These are phyloP conservation scores for Oreohelix idahoensis DNA, from an alignment of 1,140 invertebrate genomes.

Conservation along the genomic window DNA sequence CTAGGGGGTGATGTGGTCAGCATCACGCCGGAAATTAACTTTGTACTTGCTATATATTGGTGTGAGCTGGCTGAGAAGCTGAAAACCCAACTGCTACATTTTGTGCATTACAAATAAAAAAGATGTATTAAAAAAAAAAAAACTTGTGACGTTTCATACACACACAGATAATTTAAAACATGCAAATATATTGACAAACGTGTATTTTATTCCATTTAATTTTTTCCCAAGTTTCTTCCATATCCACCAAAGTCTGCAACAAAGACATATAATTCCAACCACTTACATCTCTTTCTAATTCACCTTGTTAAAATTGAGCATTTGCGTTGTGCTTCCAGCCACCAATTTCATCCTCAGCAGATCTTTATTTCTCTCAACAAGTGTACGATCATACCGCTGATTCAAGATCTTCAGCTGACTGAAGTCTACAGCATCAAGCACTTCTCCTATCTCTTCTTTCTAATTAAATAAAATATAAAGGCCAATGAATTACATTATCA, in stretches of 20 bases:
- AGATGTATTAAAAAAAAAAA: too few species aligned
- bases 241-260: background rate
- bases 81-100: too few species aligned
- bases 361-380: conserved; percentile 73
- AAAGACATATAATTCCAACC: background rate
- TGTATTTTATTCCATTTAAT: too few species aligned
- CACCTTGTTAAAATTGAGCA: conserved; percentile 43
- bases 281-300: background rate
- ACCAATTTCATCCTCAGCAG: conserved; percentile 71
- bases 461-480: conserved; percentile 30
- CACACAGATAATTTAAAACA: too few species aligned
- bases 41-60: too few species aligned
- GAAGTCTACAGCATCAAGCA: conserved; percentile 73
- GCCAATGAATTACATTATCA: too few species aligned
- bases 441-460: conserved; percentile 75
- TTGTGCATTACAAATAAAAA: too few species aligned
- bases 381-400: conserved; percentile 73
- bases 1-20: too few species aligned
- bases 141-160: too few species aligned
- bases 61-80: too few species aligned
- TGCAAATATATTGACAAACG: background rate
- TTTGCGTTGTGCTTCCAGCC: conserved; percentile 70
- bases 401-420: conserved; percentile 74
- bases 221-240: too few species aligned
- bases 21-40: too few species aligned